phyloP scores from a whole-genome alignment of 2,113 vertebrate species.

The Nesoenas mayeri region DNA sequence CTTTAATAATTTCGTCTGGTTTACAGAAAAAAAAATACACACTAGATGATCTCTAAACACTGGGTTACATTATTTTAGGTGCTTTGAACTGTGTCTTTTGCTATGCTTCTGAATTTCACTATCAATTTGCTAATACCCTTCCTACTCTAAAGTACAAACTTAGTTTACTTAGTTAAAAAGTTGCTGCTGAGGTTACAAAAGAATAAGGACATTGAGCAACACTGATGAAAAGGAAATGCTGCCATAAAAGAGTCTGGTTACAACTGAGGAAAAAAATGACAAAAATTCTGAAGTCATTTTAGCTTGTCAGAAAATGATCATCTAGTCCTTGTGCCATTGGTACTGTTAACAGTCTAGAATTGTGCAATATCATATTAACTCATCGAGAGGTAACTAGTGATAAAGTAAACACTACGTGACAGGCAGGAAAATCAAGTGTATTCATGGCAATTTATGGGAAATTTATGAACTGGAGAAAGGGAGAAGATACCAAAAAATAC shows the following conservation, averaged over 20 bases:
- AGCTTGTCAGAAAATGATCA: neutral
- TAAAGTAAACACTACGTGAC: neutral
- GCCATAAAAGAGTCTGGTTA: neutral
- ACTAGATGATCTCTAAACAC: neutral
- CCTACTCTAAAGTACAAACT: neutral
- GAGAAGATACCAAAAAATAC: neutral
- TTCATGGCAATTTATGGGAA: neutral
- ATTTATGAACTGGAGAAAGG: neutral
- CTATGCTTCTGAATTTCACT: neutral
- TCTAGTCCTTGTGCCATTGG: neutral
- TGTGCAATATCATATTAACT: neutral
- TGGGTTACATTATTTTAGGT: neutral
- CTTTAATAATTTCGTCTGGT: neutral
- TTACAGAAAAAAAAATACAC: neutral
- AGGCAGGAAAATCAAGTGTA: neutral
- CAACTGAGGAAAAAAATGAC: neutral
- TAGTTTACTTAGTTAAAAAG: neutral
- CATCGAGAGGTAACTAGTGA: neutral
- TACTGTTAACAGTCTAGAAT: neutral
- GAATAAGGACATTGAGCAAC: neutral
- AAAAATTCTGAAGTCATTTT: constrained; percentile 5
- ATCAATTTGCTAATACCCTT: neutral
- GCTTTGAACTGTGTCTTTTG: neutral
- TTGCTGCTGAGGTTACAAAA: neutral
- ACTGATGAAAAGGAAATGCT: neutral